Conservation (phyloP, 2,888 invertebrate species). For the Apamea sordens region DNA sequence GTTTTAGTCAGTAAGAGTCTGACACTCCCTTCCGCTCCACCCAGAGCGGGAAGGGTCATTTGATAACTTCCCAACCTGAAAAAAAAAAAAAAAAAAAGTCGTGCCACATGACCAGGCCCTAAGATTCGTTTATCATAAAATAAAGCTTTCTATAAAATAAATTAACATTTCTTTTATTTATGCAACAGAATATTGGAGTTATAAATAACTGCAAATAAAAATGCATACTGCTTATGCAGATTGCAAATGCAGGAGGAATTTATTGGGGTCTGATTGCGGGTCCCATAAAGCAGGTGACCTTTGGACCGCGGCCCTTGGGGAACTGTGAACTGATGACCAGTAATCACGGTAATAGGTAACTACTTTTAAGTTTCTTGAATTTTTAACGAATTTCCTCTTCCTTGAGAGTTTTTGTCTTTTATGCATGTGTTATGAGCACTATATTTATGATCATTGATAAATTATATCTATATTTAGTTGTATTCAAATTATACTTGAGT, state of each 20-base stretch:
- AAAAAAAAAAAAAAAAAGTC: no score
- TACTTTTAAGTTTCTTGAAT: background rate
- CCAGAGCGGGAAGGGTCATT: no score
- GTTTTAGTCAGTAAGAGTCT: no score
- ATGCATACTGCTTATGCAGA: conserved; percentile 67
- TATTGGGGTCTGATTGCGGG: conserved; percentile 68
- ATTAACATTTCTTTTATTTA: conserved; percentile 38
- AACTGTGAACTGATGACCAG: conserved; percentile 26
- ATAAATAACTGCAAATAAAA: conserved; percentile 62
- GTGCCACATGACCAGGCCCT: background rate
- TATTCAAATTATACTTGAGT: background rate
- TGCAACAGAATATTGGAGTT: conserved; percentile 38
- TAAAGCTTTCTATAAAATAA: conserved; percentile 20
- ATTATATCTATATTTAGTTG: background rate
- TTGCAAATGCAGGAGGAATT: conserved; percentile 66
- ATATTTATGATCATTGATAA: background rate
- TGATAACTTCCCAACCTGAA: no score
- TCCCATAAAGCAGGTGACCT: conserved; percentile 67
- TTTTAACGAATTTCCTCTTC: background rate
- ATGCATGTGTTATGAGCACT: background rate
- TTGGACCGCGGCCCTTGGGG: conserved; percentile 40
- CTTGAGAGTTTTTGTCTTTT: background rate
- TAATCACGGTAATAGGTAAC: conserved; percentile 2
- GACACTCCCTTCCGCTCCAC: no score
- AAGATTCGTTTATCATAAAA: conserved; percentile 13